phyloP scores from a whole-genome alignment of 2,888 invertebrate genomes.

The Drosophila kanekoi region DNA sequence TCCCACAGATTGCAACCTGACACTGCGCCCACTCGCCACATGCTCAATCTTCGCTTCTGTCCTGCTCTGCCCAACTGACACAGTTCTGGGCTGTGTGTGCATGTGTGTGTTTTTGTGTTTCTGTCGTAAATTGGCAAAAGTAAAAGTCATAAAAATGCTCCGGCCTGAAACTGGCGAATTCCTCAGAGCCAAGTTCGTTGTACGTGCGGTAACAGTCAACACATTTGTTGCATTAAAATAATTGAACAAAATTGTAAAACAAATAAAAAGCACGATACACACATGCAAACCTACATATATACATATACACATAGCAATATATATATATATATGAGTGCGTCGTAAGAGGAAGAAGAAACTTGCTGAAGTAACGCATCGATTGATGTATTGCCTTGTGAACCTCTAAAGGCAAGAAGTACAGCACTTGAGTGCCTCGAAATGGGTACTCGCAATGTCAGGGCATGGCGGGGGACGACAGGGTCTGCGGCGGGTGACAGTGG shows the following conservation, averaged over 20 bases:
- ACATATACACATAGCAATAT: background rate
- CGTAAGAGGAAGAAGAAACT: conserved; percentile 3
- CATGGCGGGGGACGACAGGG: background rate
- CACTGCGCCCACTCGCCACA: conserved; percentile 9
- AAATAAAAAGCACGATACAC: conserved; percentile 50
- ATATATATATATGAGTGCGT: background rate
- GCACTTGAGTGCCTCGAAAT: conserved; percentile 46
- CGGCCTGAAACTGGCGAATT: conserved; percentile 48
- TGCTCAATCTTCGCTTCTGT: background rate
- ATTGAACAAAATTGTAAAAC: conserved; percentile 75
- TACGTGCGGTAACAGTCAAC: conserved; percentile 57
- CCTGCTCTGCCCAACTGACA: conserved; percentile 57
- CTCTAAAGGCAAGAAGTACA: conserved; percentile 17
- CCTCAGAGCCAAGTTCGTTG: conserved; percentile 23
- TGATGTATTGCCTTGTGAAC: conserved; percentile 46
- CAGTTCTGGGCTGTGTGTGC: conserved; percentile 36
- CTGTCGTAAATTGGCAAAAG: conserved; percentile 68
- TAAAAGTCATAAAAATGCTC: conserved; percentile 68
- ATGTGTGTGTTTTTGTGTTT: conserved; percentile 8
- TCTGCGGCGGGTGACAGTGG: conserved; percentile 4
- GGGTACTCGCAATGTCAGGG: conserved; percentile 28
- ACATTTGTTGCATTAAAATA: conserved; percentile 79
- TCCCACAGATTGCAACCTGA: conserved; percentile 29
- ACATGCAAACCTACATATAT: background rate
- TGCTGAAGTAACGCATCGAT: conserved; percentile 38